Conservation (phyloP, 2,113 vertebrate species). For the Ardeotis arabs region DNA sequence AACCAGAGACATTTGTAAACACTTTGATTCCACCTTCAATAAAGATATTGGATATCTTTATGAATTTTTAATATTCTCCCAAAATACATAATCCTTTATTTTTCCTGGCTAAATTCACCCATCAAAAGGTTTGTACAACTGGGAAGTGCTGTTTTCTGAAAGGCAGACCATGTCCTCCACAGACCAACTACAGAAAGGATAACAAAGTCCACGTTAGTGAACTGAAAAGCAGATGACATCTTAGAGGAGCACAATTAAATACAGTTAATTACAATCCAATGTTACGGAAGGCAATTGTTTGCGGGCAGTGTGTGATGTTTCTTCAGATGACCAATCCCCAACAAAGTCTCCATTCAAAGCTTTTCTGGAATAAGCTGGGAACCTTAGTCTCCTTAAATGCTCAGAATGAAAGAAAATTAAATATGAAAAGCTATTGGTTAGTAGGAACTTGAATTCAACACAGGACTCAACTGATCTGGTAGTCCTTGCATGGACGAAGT, state of each 20-base stretch:
- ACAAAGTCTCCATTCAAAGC: background rate
- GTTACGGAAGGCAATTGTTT: background rate
- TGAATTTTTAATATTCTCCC: background rate
- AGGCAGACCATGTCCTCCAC: background rate
- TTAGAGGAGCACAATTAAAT: background rate
- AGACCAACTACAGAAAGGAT: background rate
- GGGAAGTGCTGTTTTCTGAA: background rate
- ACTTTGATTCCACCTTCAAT: background rate
- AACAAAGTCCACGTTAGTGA: too few relatives aligned
- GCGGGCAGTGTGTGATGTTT: background rate
- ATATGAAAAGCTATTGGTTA: background rate
- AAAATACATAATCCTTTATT: background rate
- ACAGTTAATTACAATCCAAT: background rate
- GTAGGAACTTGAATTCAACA: background rate
- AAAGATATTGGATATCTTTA: background rate
- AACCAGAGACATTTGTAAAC: background rate
- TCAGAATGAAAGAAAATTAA: background rate
- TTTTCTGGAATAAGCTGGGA: background rate
- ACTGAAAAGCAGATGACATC: background rate
- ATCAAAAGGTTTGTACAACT: background rate
- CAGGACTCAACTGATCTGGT: background rate
- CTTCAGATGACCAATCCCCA: background rate
- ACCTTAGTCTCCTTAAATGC: background rate
- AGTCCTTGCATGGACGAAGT: background rate
- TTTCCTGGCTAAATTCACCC: background rate